These are phyloP conservation scores for Solenodon paradoxus DNA, from an alignment of 2,113 vertebrate genomes.

Conservation along the genomic window DNA sequence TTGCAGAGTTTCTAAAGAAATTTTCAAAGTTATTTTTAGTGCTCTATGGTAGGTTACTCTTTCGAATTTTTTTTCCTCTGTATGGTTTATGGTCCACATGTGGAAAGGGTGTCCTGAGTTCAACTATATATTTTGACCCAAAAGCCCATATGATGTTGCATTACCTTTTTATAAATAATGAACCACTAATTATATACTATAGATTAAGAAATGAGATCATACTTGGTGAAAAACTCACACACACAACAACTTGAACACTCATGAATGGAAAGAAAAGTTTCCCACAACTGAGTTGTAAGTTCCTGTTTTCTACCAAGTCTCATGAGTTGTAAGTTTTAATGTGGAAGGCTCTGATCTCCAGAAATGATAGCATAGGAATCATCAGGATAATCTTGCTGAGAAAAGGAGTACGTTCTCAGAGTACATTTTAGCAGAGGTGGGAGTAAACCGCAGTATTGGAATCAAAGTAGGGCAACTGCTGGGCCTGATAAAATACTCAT, in stretches of 20 bases:
- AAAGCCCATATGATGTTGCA: not conserved
- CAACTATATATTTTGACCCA: conserved; percentile 1
- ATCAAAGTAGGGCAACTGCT: not conserved
- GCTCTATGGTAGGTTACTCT: not conserved
- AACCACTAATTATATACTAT: not conserved
- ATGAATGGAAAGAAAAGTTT: conserved; percentile 22
- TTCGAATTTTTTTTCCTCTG: not conserved
- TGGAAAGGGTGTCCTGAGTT: not conserved
- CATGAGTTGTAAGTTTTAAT: not conserved
- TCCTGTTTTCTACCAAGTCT: conserved; percentile 22
- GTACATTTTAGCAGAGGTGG: conserved; percentile 4
- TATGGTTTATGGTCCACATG: not conserved
- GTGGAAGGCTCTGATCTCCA: not conserved
- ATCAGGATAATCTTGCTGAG: conserved; percentile 31
- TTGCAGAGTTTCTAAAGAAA: conserved; percentile 58
- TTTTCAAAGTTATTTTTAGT: conserved; percentile 28
- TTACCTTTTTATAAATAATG: not conserved
- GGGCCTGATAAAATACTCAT: not conserved
- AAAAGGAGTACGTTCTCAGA: conserved; percentile 45
- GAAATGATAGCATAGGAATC: conserved; percentile 31
- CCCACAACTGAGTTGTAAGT: not conserved
- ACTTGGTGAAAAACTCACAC: too few relatives aligned
- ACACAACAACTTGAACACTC: not conserved
- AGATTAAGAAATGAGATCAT: conserved; percentile 1
- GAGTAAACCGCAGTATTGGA: not conserved